A percentile compares a stretch with the other conserved stretches of the same genome.
Conservation (phyloP, 2,797 vertebrate genomes). For the Sebastes itinus region DNA sequence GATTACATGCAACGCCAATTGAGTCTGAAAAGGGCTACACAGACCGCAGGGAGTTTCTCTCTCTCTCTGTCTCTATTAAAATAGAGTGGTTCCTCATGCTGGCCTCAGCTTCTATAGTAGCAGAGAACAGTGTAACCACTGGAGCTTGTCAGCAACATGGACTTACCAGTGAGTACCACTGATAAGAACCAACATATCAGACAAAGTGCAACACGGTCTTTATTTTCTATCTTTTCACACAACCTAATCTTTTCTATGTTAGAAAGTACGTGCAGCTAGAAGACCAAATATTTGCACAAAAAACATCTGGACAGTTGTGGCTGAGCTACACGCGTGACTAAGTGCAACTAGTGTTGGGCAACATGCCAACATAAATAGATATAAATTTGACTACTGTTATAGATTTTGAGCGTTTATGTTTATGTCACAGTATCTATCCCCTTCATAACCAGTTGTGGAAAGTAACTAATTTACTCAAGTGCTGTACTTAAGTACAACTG, state of each 20-base stretch:
- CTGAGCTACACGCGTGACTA: background rate
- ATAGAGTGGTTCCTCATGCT: constrained; percentile 41
- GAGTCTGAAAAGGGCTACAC: constrained; percentile 75
- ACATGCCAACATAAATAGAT: background rate
- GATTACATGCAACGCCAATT: constrained; percentile 83
- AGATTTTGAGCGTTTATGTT: background rate
- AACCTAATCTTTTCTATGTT: constrained; percentile 24
- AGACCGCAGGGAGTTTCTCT: constrained; percentile 66
- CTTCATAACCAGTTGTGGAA: background rate
- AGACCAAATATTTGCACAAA: constrained; percentile 15
- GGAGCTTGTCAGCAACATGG: constrained; percentile 68
- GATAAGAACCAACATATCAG: constrained; percentile 48
- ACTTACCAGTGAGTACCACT: constrained; percentile 35
- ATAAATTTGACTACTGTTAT: background rate
- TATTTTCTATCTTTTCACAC: constrained; percentile 11
- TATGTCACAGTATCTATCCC: background rate
- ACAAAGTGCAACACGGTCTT: constrained; percentile 2
- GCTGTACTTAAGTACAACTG: too few species aligned
- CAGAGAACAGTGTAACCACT: constrained; percentile 66
- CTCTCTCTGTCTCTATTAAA: constrained; percentile 40
- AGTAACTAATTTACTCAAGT: too few species aligned
- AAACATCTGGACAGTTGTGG: constrained; percentile 22
- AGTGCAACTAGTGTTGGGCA: background rate
- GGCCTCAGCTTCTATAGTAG: constrained; percentile 56
- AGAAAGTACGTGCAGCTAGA: constrained; percentile 30